Conservation (phyloP, 2,797 vertebrate species). For the Myotis vivesi region DNA sequence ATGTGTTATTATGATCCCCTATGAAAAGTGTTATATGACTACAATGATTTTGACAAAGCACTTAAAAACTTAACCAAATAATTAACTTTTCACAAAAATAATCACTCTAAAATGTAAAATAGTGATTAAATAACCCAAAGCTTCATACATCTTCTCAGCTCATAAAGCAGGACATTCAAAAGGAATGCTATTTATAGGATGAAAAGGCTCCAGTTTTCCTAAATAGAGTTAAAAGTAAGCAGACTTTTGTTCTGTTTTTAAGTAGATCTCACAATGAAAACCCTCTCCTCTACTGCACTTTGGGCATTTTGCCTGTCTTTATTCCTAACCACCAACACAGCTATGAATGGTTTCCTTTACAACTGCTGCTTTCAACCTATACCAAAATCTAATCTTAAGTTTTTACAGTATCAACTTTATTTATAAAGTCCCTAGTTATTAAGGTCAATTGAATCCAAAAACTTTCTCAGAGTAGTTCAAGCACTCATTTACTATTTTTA, state of each 20-base stretch:
- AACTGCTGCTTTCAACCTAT: neutral
- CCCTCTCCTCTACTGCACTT: neutral
- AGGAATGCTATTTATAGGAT: conserved; percentile 32
- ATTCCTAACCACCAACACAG: neutral
- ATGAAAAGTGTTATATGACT: neutral
- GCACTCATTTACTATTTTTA: conserved; percentile 14
- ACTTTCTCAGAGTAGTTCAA: neutral
- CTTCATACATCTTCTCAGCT: neutral
- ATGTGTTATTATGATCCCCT: neutral
- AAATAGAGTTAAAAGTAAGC: neutral
- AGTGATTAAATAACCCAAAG: neutral
- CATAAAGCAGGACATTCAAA: neutral
- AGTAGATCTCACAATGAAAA: conserved; percentile 1
- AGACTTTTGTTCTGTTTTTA: conserved; percentile 8
- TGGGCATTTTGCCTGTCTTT: conserved; percentile 49
- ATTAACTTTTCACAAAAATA: conserved; percentile 40
- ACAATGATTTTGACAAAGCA: neutral
- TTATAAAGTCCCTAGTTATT: conserved; percentile 26
- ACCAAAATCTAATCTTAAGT: conserved; percentile 23
- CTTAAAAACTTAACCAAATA: conserved; percentile 12
- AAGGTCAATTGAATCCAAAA: conserved; percentile 3
- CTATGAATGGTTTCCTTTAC: neutral
- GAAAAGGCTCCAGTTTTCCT: conserved; percentile 42
- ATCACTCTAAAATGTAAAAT: conserved; percentile 35
- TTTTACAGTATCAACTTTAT: conserved; percentile 35